These are phyloP conservation scores for Takifugu bimaculatus DNA, from an alignment of 2,113 vertebrate species.

Conservation along the genomic window DNA sequence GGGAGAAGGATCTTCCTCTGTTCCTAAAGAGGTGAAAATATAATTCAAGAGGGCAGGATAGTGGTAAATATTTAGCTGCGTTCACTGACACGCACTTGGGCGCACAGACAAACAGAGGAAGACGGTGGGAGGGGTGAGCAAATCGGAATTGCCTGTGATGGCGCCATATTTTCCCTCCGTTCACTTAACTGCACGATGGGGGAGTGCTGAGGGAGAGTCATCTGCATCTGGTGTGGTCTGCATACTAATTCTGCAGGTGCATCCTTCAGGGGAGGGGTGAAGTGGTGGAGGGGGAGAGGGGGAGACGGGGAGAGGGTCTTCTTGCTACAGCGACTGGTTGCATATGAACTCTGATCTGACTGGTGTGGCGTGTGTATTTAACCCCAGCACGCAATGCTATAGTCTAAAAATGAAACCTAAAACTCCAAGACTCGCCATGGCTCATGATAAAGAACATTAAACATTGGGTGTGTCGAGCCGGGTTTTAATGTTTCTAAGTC, in stretches of 20 bases:
- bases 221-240: constrained; percentile 40
- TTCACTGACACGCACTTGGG: constrained; percentile 7
- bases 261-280: constrained; percentile 14
- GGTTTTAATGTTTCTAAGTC: too few relatives aligned
- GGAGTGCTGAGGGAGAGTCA: constrained; percentile 50
- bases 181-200: constrained; percentile 56
- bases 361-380: too few relatives aligned
- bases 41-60: neutral
- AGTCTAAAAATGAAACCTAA: too few relatives aligned
- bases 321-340: constrained; percentile 17
- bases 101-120: too few relatives aligned
- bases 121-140: constrained; percentile 15
- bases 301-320: neutral
- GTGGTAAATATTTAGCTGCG: neutral
- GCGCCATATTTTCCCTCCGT: constrained; percentile 46
- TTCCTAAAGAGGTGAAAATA: too few relatives aligned
- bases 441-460: too few relatives aligned
- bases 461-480: too few relatives aligned
- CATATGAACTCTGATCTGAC: neutral
- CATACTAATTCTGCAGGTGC: constrained; percentile 70
- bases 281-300: neutral
- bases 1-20: constrained; percentile 9
- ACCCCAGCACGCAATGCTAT: too few relatives aligned
- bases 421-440: too few relatives aligned
- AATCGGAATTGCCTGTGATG: constrained; percentile 25